Evolutionary conservation across 2,888 invertebrate genomes (phyloP).

Genomic region (Esperia sulphurella): DNA sequence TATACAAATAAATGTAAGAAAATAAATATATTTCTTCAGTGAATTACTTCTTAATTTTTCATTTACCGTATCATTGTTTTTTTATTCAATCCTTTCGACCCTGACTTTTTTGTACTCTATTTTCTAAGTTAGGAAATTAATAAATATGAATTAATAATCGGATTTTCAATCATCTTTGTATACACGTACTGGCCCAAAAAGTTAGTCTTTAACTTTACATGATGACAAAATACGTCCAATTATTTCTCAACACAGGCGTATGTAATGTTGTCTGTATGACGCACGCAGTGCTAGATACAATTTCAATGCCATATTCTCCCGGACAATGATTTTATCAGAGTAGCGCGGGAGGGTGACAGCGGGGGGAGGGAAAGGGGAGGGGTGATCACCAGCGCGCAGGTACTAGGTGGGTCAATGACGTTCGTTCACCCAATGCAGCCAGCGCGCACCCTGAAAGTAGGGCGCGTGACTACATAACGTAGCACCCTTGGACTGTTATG

Average conservation of each 20-base stretch:
- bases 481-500: conserved; percentile 28
- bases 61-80: too few species aligned
- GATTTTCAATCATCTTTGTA: too few species aligned
- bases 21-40: too few species aligned
- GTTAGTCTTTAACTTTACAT: too few species aligned
- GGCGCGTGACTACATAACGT: conserved; percentile 45
- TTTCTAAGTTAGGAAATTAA: too few species aligned
- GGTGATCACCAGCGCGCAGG: conserved; percentile 40
- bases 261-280: conserved; percentile 2
- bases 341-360: conserved; percentile 15
- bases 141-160: too few species aligned
- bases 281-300: conserved; percentile 6
- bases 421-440: conserved; percentile 45
- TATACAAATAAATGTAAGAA: too few species aligned
- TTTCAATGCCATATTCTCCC: conserved; percentile 68
- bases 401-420: conserved; percentile 64
- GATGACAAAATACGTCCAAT: neutral
- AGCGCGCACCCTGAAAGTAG: conserved; percentile 58
- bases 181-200: too few species aligned
- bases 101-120: too few species aligned
- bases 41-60: too few species aligned
- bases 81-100: too few species aligned
- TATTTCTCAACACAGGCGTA: neutral
- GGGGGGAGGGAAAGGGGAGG: conserved; percentile 6
- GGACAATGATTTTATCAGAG: conserved; percentile 56